Evolutionary conservation across 2,797 vertebrate genomes (phyloP).

Genomic region (Notamacropus eugenii): DNA sequence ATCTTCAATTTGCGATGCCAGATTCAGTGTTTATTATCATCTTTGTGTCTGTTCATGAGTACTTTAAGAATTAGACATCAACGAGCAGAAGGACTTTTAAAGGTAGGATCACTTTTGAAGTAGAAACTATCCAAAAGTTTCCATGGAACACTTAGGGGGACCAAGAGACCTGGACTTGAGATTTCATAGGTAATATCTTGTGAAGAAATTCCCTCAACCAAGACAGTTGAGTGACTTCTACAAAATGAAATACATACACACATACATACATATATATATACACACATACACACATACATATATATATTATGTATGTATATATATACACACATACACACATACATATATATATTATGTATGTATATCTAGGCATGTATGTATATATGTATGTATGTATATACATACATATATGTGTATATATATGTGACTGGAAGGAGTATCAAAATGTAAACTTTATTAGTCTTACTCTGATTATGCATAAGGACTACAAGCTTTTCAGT

Average conservation of each 20-base stretch:
- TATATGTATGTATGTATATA: too few species aligned
- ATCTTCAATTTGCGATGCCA: conserved; percentile 54
- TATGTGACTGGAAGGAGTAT: not conserved
- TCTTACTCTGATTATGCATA: not conserved
- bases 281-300: too few species aligned
- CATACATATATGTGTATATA: too few species aligned
- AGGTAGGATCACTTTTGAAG: not conserved
- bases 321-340: too few species aligned
- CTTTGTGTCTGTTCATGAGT: conserved; percentile 62
- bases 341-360: too few species aligned
- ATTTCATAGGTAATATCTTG: not conserved
- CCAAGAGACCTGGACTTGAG: not conserved
- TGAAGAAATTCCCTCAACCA: not conserved
- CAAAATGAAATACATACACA: conserved; percentile 3
- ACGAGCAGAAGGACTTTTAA: conserved; percentile 25
- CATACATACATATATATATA: too few species aligned
- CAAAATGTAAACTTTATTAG: conserved; percentile 41
- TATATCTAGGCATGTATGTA: too few species aligned
- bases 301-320: too few species aligned
- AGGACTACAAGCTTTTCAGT: not conserved
- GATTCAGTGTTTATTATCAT: conserved; percentile 59
- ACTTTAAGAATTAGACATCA: not conserved
- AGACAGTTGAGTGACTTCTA: not conserved
- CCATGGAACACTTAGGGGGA: not conserved
- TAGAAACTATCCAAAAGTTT: conserved; percentile 45